These are phyloP conservation scores for Aphelenchoides fujianensis DNA, from an alignment of 1,140 invertebrate genomes.

Conservation along the genomic window DNA sequence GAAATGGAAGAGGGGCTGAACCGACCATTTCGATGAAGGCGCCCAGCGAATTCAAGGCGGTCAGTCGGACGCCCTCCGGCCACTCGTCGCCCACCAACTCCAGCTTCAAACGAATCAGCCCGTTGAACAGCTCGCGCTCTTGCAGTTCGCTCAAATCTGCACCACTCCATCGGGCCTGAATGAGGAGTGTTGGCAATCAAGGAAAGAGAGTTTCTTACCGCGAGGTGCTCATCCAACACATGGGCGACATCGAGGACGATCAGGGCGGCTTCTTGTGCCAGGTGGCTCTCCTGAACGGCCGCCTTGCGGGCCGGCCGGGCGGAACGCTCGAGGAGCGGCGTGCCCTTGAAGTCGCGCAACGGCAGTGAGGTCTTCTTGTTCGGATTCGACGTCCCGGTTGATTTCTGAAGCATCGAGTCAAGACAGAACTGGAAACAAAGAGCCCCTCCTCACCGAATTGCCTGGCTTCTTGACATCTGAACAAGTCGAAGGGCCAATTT, in stretches of 20 bases:
- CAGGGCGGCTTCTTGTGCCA: constrained; percentile 83
- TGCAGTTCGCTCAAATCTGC: constrained; percentile 69
- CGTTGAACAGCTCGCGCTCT: constrained; percentile 75
- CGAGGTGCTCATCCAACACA: constrained; percentile 79
- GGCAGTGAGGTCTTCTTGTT: background rate
- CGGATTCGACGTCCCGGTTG: background rate
- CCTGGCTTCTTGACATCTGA: constrained; percentile 35
- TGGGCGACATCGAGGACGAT: constrained; percentile 80
- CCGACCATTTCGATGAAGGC: constrained; percentile 82
- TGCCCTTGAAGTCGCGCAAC: background rate
- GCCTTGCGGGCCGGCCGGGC: background rate
- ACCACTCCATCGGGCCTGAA: constrained; percentile 23
- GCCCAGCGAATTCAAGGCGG: constrained; percentile 82
- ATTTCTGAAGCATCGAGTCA: background rate
- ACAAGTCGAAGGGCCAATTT: constrained; percentile 52
- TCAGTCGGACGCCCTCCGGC: constrained; percentile 81
- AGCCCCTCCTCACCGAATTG: constrained; percentile 16
- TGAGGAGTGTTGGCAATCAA: background rate
- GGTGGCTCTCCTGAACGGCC: constrained; percentile 66
- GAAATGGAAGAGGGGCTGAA: no score
- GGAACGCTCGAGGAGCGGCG: background rate
- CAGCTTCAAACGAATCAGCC: constrained; percentile 78
- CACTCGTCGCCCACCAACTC: constrained; percentile 81
- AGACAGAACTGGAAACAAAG: constrained; percentile 4
- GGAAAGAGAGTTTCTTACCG: constrained; percentile 55